Evolutionary conservation across 1,140 invertebrate species (phyloP).

Genomic region (Chlorops oryzae): DNA sequence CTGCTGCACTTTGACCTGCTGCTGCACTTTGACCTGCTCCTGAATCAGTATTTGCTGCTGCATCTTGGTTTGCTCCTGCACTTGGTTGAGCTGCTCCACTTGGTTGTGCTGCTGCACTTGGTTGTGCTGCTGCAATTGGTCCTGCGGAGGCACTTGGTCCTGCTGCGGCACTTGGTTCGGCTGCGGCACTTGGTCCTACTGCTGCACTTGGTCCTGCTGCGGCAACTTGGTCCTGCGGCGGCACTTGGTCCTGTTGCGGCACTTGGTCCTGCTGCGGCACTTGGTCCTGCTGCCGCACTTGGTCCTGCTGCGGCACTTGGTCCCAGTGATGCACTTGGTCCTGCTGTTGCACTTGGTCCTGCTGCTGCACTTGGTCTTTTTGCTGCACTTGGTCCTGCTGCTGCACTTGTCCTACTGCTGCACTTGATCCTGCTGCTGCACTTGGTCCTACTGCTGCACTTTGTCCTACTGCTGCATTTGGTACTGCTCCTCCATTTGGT

Average conservation of each 20-base stretch:
- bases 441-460: not conserved
- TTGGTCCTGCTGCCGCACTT: too few species aligned
- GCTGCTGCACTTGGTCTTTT: not conserved
- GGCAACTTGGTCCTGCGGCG: constrained; percentile 11
- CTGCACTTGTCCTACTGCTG: not conserved
- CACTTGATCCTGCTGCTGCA: not conserved
- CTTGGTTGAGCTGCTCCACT: constrained; percentile 12
- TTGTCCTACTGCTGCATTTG: not conserved
- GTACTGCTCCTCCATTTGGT: constrained; percentile 8
- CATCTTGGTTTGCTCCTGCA: constrained; percentile 5
- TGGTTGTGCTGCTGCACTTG: constrained; percentile 3
- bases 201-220: constrained; percentile 11
- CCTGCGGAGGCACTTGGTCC: constrained; percentile 11
- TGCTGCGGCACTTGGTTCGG: constrained; percentile 8
- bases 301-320: not conserved
- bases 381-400: not conserved
- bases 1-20: constrained; percentile 4
- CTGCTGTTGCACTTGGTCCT: not conserved
- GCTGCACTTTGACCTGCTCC: constrained; percentile 1
- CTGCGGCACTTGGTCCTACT: constrained; percentile 11
- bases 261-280: too few species aligned
- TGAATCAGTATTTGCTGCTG: constrained; percentile 3
- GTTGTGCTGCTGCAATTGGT: constrained; percentile 11
- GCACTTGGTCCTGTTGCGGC: not conserved
- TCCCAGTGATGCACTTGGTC: not conserved